phyloP scores from a whole-genome alignment of 2,797 vertebrate species.

The Poeciliopsis gracilis region DNA sequence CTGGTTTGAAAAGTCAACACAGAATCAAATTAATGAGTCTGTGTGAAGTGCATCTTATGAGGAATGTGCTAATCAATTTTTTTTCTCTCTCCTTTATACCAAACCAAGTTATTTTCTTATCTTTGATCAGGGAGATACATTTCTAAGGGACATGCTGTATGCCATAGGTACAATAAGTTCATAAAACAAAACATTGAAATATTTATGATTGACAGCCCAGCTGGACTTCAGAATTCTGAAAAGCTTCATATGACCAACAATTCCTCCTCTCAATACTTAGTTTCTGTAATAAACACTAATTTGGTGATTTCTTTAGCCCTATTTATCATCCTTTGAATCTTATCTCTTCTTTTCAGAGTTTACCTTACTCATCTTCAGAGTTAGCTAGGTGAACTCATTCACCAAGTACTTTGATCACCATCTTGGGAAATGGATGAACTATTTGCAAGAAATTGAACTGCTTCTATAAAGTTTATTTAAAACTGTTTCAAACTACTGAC shows the following conservation, averaged over 20 bases:
- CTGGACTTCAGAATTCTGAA: background rate
- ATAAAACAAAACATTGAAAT: background rate
- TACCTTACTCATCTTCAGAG: background rate
- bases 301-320: background rate
- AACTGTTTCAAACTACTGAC: background rate
- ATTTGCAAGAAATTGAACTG: no score
- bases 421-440: background rate
- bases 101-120: background rate
- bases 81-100: background rate
- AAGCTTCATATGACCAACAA: background rate
- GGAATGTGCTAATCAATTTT: background rate
- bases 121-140: background rate
- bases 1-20: background rate
- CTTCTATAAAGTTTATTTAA: background rate
- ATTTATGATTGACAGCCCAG: background rate
- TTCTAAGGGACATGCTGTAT: background rate
- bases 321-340: background rate
- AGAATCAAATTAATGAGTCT: background rate
- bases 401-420: background rate
- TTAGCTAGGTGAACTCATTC: background rate
- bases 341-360: background rate
- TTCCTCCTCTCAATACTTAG: background rate
- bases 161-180: background rate
- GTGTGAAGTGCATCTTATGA: background rate
- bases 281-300: background rate